Evolutionary conservation across 2,797 vertebrate species (phyloP).

Genomic region (Kryptolebias ocellatus): DNA sequence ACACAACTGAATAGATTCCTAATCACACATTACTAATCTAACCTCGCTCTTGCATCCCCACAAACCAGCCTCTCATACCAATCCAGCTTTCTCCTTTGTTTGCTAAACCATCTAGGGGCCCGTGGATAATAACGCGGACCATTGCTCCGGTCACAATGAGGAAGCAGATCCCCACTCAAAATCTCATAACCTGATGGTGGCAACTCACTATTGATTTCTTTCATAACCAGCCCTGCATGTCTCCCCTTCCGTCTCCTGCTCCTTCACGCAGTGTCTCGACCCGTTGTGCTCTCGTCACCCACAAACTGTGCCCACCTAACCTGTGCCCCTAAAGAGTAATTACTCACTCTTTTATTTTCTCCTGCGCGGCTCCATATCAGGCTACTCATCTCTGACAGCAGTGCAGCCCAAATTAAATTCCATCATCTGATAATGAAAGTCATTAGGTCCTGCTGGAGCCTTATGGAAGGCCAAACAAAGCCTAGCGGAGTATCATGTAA

Average conservation of each 20-base stretch:
- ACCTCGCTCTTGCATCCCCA: slow-evolving; percentile 31
- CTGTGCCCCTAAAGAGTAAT: slow-evolving; percentile 71
- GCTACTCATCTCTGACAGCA: slow-evolving; percentile 75
- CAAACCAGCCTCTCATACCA: slow-evolving; percentile 30
- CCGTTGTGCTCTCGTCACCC: slow-evolving; percentile 46
- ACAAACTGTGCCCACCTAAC: slow-evolving; percentile 46
- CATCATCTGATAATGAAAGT: slow-evolving; percentile 81
- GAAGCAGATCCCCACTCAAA: slow-evolving; percentile 68
- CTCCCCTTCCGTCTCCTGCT: slow-evolving; percentile 26
- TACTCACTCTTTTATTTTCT: slow-evolving; percentile 78
- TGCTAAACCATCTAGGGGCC: slow-evolving; percentile 44
- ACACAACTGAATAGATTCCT: slow-evolving; percentile 60
- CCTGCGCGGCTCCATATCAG: slow-evolving; percentile 65
- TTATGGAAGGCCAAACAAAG: slow-evolving; percentile 73
- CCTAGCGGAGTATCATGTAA: slow-evolving; percentile 59
- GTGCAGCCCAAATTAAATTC: slow-evolving; percentile 80
- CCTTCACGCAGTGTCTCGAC: slow-evolving; percentile 41
- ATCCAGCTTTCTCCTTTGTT: slow-evolving; percentile 55
- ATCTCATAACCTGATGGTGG: slow-evolving; percentile 72
- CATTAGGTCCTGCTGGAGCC: slow-evolving; percentile 75
- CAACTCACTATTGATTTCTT: slow-evolving; percentile 73
- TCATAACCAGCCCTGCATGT: slow-evolving; percentile 58
- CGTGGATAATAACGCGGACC: slow-evolving; percentile 62
- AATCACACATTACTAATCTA: slow-evolving; percentile 74
- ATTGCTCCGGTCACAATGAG: slow-evolving; percentile 65